Evolutionary conservation across 2,888 invertebrate genomes (phyloP), one percentile per base, ranked within the genome.

Genomic region (Caenorhabditis angaria): DNA sequence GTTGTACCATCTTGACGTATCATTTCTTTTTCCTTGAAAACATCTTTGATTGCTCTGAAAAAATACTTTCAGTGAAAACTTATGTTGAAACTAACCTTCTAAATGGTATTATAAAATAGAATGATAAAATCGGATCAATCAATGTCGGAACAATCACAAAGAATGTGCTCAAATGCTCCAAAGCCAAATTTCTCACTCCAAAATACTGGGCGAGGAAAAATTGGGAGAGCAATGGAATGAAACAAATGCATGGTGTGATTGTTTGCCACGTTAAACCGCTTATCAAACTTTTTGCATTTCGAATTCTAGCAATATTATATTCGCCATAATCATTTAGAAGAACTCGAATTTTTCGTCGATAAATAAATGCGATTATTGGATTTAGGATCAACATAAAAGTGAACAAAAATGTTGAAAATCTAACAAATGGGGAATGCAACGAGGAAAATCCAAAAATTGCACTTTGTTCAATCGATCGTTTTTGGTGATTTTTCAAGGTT

Each of bases 171-270:
- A 70, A 56, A 24, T 70, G 65, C 58, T 70, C 70, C 12, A 70
- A 25, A 12, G 66, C 18, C 6, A 65, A 25, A 18, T 59, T 59
- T 27, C 65, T 62, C 20, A 56, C 29, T 18, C 54, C 70, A 20
- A 65, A 61, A 55, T 70, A 70, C n/a, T 70, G 70, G n/a, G 70
- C 61, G 24, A 70, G 25, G 28, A 66, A 70, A 56, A 70, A 70
- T 60, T 70, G 70, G 14, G 51, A 55, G 12, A 70, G 25, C 32
- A 70, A 35, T 20, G 70, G 70, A 24, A 70, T 24, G 51, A 70
- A 70, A 29, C 70, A 70, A 20, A 70, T 41, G 32, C 70, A 62
- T 18, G 70, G 70, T 18, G 66, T 58, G 20, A 70, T 22, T 14
- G 65, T 66, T 48, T 70, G 70, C 20, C 65, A 65, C 4, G 65